These are phyloP conservation scores for Scyliorhinus canicula DNA, from an alignment of 2,797 vertebrate species.

Conservation along the genomic window DNA sequence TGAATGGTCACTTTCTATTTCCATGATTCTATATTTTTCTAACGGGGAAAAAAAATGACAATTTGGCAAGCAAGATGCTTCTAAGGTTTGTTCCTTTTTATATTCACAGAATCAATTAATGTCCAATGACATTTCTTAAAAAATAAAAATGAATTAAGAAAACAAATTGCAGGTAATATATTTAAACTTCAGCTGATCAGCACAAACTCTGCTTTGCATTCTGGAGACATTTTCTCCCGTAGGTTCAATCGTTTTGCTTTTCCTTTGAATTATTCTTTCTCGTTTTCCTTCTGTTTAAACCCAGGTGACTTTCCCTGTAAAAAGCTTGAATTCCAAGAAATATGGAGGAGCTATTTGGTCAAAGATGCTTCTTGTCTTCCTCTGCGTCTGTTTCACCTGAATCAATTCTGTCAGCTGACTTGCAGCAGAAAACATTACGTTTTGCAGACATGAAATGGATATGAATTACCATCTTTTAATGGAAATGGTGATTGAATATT, in stretches of 20 bases:
- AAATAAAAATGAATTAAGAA: not conserved
- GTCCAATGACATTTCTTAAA: not conserved
- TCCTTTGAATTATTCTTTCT: not conserved
- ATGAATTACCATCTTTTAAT: conserved; percentile 15
- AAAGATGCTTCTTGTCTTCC: not conserved
- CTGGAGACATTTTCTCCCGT: not conserved
- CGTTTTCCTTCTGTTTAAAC: not conserved
- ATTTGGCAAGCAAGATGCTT: not conserved
- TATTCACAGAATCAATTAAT: not conserved
- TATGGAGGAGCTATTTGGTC: not conserved
- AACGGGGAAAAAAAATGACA: not conserved
- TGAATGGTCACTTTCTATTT: not conserved
- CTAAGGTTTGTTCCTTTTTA: not conserved
- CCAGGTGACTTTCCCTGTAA: not conserved
- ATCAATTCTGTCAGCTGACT: not conserved
- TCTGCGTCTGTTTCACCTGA: not conserved
- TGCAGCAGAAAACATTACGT: not conserved
- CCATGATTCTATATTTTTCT: not conserved
- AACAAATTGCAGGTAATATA: not conserved
- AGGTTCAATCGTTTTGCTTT: not conserved
- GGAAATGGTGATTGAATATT: not conserved
- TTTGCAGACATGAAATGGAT: conserved; percentile 5
- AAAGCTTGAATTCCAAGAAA: not conserved
- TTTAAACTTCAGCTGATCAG: not conserved
- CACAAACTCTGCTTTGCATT: not conserved